Evolutionary conservation across 1,140 invertebrate species (phyloP), one percentile per base, ranked within the genome.

Genomic region (Cylas formicarius): DNA sequence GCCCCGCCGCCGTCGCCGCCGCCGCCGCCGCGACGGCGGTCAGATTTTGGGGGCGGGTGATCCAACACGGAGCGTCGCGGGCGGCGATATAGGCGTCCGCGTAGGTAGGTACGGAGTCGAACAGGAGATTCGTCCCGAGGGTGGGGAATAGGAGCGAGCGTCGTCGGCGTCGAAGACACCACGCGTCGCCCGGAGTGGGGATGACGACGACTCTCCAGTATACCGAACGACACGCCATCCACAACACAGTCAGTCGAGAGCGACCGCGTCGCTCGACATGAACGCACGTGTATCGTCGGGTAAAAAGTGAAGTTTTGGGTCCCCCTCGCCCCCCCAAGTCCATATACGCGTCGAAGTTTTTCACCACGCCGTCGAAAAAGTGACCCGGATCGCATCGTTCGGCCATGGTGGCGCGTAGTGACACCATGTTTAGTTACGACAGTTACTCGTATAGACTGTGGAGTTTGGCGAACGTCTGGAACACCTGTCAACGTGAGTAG

Each of bases 401-500:
- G 69, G 75, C 70, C 69, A 77, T 78, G 75, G 76, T 78, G 67
- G 75, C 74, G 69, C 71, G 75, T 65, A 73, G 72, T 69, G 73
- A 73, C 65, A 72, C 67, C 67, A 77, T 78, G 76, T 78, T 75
- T 69, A 74, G 72, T 69, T 77, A 76, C 69, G 74, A 78, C 68
- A 78, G 75, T 58, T 80, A 78, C 68, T 78, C 76, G 62, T 80
- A 79, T 68, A 70, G 77, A 57, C 72, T 80, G 59, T 80, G 78
- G 78, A 78, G 74, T 69, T 69, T 80, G 63, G 78, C 78, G 67
- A 78, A 79, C 69, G 75, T 79, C 45, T 80, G 77, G 76, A 76
- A 74, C 69, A 74, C 71, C 67, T 77, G 73, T 66, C 75, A 77
- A 70, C 75, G 76, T 80, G 69, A 78, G 76, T 77, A 72, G 42